Evolutionary conservation across 2,797 vertebrate genomes (phyloP).

Genomic region (Characodon lateralis): DNA sequence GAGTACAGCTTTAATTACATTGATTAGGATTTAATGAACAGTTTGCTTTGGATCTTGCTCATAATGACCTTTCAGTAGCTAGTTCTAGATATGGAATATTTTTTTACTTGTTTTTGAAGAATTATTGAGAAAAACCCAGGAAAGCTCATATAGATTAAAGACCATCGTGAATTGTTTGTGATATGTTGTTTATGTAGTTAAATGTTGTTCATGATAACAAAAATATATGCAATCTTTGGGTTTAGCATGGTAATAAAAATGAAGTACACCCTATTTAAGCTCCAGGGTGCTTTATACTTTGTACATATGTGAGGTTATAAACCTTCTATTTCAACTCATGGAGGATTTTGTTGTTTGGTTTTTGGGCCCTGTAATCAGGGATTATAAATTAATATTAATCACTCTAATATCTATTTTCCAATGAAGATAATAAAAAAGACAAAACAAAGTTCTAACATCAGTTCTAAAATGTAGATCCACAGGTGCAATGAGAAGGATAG

Average conservation of each 20-base stretch:
- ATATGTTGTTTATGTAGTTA: background rate
- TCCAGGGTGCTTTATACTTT: background rate
- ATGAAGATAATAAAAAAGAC: background rate
- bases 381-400: background rate
- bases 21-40: background rate
- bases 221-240: background rate
- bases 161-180: background rate
- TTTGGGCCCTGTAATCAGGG: background rate
- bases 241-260: background rate
- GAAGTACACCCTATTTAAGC: no score
- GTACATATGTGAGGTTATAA: background rate
- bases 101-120: background rate
- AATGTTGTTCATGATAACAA: background rate
- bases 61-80: background rate
- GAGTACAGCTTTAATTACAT: conserved; percentile 71
- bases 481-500: background rate
- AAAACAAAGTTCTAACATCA: background rate
- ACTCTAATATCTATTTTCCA: background rate
- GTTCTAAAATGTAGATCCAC: background rate
- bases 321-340: background rate
- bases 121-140: background rate
- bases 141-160: background rate
- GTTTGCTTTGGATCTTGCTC: background rate
- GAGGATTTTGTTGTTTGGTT: background rate
- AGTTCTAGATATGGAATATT: background rate